Evolutionary conservation across 2,113 vertebrate genomes (phyloP).

Genomic region (Dinomys branickii): DNA sequence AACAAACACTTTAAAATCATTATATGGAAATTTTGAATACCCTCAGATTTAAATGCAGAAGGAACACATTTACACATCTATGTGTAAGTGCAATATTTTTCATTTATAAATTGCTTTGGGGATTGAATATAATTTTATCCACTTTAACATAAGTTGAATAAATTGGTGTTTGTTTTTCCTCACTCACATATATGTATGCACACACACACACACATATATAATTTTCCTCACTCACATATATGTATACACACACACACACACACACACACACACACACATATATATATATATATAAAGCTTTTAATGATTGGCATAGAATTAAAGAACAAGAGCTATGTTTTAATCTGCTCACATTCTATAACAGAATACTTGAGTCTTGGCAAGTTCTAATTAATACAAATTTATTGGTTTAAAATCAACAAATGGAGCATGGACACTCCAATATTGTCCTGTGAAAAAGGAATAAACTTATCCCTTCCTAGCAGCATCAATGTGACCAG

Average conservation of each 20-base stretch:
- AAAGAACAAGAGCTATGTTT: not conserved
- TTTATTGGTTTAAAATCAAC: not conserved
- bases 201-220: no score
- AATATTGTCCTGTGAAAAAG: not conserved
- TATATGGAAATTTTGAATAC: not conserved
- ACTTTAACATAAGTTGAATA: slow-evolving; percentile 32
- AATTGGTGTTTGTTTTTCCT: slow-evolving; percentile 8
- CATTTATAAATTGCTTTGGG: slow-evolving; percentile 55
- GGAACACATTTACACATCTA: not conserved
- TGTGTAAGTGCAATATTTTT: slow-evolving; percentile 31
- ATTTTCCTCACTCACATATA: no score
- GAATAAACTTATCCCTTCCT: no score
- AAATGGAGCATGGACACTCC: not conserved
- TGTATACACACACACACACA: no score
- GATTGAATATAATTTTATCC: not conserved
- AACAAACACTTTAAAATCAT: not conserved
- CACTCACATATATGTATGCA: not conserved
- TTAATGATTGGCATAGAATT: not conserved
- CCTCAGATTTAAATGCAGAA: slow-evolving; percentile 13
- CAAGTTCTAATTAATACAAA: not conserved
- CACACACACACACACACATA: no score
- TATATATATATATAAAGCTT: not conserved
- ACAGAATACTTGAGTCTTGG: not conserved
- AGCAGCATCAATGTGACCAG: fast-evolving
- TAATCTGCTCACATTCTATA: not conserved